Evolutionary conservation across 2,888 invertebrate species (phyloP), one percentile per base, ranked within the genome.

Genomic region (Eupeodes latifasciatus): DNA sequence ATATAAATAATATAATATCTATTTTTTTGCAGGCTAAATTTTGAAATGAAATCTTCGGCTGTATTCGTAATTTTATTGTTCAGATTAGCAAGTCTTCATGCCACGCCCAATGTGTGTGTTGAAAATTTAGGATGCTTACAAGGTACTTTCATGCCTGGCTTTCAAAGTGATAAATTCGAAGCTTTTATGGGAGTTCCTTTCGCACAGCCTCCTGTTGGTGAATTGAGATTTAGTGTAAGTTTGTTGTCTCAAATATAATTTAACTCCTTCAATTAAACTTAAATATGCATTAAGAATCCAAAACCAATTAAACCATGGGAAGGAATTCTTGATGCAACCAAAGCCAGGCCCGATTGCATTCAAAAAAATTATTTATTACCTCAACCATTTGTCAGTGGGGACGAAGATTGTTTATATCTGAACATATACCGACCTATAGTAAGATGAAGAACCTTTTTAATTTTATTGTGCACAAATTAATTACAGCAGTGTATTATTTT

Each of bases 371-470:
- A 93, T 81, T 84, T 94, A 4, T 0, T 91, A 0, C 67, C 85
- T 1, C 64, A 81, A 53, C 90, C 90, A 7, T 9, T 90, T 0
- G 91, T 94, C 0, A 90, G 90, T 62, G 95, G 95, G 0, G 91
- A 91, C 12, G 95, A 95, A 90, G 94, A 95, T 90, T 95, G 95
- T 62, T 92, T 95, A 9, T 94, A 94, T 86, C 84, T 95, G 44
- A 94, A 95, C 90, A 92, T 95, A 1, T 94, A 94, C 90, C 93
- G 94, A 4, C 94, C 94, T 3, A 87, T 62, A 57, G 90, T 91
- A 80, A 86, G 85, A 85, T 53, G 3, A 51, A 49, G 27, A 27
- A 27, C 27, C 40, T 49, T 49, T 49, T 10, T 1, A 11, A 47
- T n/a, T 40, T 40, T 2, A 4, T 5, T 40, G 5, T 40, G 40